These are phyloP conservation scores for Chrysina gloriosa DNA, from an alignment of 2,888 invertebrate species.

Conservation along the genomic window DNA sequence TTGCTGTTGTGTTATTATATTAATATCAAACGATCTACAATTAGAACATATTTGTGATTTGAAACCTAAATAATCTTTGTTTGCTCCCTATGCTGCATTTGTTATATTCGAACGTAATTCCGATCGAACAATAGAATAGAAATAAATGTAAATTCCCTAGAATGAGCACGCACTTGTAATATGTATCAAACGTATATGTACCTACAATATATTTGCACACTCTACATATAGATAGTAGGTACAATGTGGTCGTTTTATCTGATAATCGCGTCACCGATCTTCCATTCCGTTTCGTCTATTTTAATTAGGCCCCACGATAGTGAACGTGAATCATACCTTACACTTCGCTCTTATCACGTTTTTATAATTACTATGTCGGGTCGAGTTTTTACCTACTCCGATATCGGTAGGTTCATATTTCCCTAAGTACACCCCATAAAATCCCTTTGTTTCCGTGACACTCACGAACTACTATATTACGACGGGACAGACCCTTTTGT, in stretches of 20 bases:
- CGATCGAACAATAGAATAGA: no score
- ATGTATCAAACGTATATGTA: no score
- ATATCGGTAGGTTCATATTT: background rate
- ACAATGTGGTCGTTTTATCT: background rate
- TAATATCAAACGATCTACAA: no score
- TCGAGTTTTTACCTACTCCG: background rate
- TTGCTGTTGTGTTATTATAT: no score
- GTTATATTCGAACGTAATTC: no score
- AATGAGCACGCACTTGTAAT: no score
- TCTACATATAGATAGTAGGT: no score
- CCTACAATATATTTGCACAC: no score
- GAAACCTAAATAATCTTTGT: no score
- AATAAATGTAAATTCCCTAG: no score
- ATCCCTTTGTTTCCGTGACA: background rate
- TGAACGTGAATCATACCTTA: constrained; percentile 7
- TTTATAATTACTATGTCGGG: constrained; percentile 7
- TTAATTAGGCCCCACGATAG: background rate
- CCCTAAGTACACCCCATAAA: background rate
- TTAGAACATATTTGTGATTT: no score
- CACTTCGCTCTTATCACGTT: constrained; percentile 6
- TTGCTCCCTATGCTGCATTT: no score
- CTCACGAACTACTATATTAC: background rate
- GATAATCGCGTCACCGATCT: background rate
- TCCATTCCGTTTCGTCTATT: background rate
- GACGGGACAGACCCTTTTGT: background rate